Evolutionary conservation across 2,797 vertebrate genomes (phyloP).

Genomic region (Microctenopoma steveboyesi): DNA sequence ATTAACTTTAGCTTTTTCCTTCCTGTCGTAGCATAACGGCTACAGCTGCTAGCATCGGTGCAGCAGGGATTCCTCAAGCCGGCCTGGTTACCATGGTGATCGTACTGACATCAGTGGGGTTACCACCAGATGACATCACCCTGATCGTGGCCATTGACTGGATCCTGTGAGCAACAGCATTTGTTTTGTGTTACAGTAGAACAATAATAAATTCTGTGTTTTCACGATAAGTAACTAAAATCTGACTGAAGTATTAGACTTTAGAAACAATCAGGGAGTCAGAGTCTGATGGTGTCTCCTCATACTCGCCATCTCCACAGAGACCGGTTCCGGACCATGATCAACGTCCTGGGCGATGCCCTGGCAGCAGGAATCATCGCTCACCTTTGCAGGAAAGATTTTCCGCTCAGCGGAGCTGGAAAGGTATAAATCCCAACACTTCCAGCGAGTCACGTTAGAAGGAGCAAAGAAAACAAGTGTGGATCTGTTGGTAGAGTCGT

Average conservation of each 20-base stretch:
- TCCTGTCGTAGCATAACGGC: slow-evolving; percentile 86
- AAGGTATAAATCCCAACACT: slow-evolving; percentile 60
- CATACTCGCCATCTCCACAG: slow-evolving; percentile 61
- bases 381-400: slow-evolving; percentile 88
- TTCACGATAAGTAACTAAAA: background rate
- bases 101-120: slow-evolving; percentile 90
- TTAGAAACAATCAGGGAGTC: background rate
- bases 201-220: background rate
- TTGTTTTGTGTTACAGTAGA: background rate
- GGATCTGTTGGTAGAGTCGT: no score
- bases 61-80: slow-evolving; percentile 90
- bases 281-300: slow-evolving; percentile 1
- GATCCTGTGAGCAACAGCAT: slow-evolving; percentile 83
- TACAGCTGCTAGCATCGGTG: slow-evolving; percentile 91
- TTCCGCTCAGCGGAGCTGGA: slow-evolving; percentile 71
- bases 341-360: slow-evolving; percentile 90
- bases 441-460: no score
- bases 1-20: background rate
- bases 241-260: no score
- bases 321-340: slow-evolving; percentile 91
- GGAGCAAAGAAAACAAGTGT: no score
- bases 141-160: slow-evolving; percentile 91
- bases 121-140: slow-evolving; percentile 91
- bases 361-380: slow-evolving; percentile 90
- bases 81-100: slow-evolving; percentile 94